Percentiles rank a stretch among this genome's conserved stretches.
Evolutionary conservation across 2,888 invertebrate genomes (phyloP).

Genomic region (Thalpophila matura): DNA sequence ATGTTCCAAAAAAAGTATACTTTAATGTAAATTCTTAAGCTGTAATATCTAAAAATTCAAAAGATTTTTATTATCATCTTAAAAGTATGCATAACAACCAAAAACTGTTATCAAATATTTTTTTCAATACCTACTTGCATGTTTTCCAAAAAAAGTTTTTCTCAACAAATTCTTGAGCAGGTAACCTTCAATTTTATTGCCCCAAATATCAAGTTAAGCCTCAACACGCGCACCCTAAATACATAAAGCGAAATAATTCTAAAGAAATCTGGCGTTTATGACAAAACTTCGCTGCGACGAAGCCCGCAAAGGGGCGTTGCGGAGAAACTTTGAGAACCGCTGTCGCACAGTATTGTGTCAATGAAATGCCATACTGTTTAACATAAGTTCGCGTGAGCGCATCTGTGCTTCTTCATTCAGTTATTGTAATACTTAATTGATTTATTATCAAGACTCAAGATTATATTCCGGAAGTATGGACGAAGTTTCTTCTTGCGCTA

Average conservation of each 20-base stretch:
- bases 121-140: too few relatives aligned
- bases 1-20: too few relatives aligned
- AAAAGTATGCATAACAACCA: too few relatives aligned
- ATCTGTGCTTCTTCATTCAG: constrained; percentile 9
- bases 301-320: constrained; percentile 41
- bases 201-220: constrained; percentile 18
- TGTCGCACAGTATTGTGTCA: constrained; percentile 46
- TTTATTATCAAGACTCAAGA: constrained; percentile 35
- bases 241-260: constrained; percentile 18
- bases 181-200: constrained; percentile 14
- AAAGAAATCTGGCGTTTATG: constrained; percentile 21
- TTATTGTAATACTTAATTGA: constrained; percentile 53
- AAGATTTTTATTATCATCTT: too few relatives aligned
- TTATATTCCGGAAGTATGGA: constrained; percentile 39
- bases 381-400: constrained; percentile 50
- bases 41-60: too few relatives aligned
- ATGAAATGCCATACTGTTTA: constrained; percentile 51
- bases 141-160: neutral
- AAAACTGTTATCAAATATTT: neutral
- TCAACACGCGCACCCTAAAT: constrained; percentile 1
- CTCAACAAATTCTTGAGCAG: neutral
- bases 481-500: constrained; percentile 6
- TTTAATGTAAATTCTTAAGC: too few relatives aligned
- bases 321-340: constrained; percentile 35
- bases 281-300: constrained; percentile 33